A percentile compares a stretch with the other conserved stretches of the same genome.
These are phyloP conservation scores for Sipunculus nudus DNA, from an alignment of 2,888 invertebrate species.

Conservation along the genomic window DNA sequence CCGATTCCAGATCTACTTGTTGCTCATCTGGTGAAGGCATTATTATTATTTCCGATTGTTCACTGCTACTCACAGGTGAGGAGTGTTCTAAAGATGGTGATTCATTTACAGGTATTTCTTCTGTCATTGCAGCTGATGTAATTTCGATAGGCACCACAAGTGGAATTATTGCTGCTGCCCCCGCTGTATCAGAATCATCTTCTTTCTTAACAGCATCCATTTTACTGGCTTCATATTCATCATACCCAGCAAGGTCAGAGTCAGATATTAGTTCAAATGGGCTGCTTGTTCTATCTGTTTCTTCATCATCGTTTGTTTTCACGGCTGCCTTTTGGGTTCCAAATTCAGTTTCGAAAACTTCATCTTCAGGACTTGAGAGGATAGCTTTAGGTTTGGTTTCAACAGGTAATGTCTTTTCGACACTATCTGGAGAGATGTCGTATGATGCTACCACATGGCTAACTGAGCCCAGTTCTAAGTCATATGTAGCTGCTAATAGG, in stretches of 20 bases:
- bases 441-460: constrained; percentile 63
- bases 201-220: background rate
- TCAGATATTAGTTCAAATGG: constrained; percentile 62
- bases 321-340: constrained; percentile 41
- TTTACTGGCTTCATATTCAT: constrained; percentile 39
- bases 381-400: constrained; percentile 62
- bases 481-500: constrained; percentile 87
- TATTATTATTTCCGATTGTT: constrained; percentile 50
- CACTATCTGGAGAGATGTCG: constrained; percentile 63
- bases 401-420: constrained; percentile 70
- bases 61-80: constrained; percentile 53
- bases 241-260: constrained; percentile 42
- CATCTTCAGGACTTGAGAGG: constrained; percentile 67
- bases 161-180: constrained; percentile 7
- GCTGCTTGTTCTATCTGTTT: constrained; percentile 23
- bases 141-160: constrained; percentile 5
- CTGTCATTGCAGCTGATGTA: background rate
- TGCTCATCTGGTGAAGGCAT: too few relatives aligned
- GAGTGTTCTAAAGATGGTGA: constrained; percentile 55
- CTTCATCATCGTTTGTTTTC: constrained; percentile 16
- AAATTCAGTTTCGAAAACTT: constrained; percentile 65
- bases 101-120: constrained; percentile 21
- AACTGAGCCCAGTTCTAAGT: constrained; percentile 71
- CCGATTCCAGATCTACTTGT: too few relatives aligned
- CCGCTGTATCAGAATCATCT: background rate